Evolutionary conservation across 2,113 vertebrate genomes (phyloP), one percentile per base, ranked within the genome.

Genomic region (Mobula hypostoma): DNA sequence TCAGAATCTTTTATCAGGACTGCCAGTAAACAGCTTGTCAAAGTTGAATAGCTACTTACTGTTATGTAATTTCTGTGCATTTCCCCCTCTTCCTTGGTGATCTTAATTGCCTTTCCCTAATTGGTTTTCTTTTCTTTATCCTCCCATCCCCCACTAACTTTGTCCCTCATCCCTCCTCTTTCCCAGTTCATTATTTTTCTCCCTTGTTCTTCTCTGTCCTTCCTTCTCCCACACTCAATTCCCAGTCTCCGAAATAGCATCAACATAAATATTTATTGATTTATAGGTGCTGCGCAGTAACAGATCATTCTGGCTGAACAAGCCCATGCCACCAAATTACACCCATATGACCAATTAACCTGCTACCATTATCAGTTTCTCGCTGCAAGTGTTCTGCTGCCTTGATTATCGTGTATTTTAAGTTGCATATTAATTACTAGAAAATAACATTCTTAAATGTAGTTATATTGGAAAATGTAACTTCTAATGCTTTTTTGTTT

Each of bases 401-500:
- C 32, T 82, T 19, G 8, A 15, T 29, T 85, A 2, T 24, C 61
- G 24, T 85, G 56, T 61, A 61, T 27, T 77, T 29, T 85, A 9
- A 85, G 9, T 24, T 85, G 24, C 29, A 1, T 24, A 14, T 4
- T 61, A 87, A 56, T 85, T 56, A 56, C 19, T 61, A 21, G 48
- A 48, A 61, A 87, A 87, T 61, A 87, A 79, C 48, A 48, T 74
- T 32, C n/a, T 66, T 90, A 90, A 90, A 90, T 6, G 2, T 21
- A 1, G 14, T 17, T 7, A 32, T 66, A 8, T 32, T 90, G 17
- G n/a, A n/a, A 90, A 36, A 36, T 8, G 32, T 74, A 76, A 76
- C 36, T 74, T 76, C 36, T 93, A 74, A 93, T 70, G n/a, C 58
- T 29, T 15, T 63, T 95, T 24, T 94, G 3, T 36, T 36, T 2